These are phyloP conservation scores for Adineta ricciae DNA, from an alignment of 2,888 invertebrate genomes.

Conservation along the genomic window DNA sequence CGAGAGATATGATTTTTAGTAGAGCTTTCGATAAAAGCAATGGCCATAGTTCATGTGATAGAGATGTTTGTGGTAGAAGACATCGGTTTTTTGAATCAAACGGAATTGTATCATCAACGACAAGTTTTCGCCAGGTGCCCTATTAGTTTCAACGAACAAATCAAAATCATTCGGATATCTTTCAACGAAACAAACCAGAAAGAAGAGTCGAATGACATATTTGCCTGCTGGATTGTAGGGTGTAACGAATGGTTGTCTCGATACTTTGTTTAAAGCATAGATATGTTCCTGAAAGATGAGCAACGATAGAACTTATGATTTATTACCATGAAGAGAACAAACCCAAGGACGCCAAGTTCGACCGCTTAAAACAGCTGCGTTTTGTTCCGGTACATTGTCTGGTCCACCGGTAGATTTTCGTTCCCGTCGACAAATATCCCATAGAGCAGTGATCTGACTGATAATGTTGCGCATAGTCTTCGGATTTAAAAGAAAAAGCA, in stretches of 20 bases:
- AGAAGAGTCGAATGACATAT: conserved; percentile 49
- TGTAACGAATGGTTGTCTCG: conserved; percentile 45
- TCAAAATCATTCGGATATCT: not conserved
- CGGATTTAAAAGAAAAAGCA: not conserved
- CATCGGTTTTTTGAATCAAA: conserved; percentile 47
- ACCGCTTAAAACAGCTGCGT: conserved; percentile 26
- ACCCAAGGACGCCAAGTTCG: conserved; percentile 47
- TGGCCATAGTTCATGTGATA: conserved; percentile 50
- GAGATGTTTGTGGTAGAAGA: conserved; percentile 44
- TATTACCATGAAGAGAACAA: not conserved
- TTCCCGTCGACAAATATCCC: conserved; percentile 40
- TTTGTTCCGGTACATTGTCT: not conserved
- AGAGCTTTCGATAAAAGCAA: conserved; percentile 50
- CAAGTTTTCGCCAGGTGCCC: conserved; percentile 50
- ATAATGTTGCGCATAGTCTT: conserved; percentile 49
- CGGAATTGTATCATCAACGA: conserved; percentile 49
- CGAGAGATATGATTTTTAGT: conserved; percentile 47
- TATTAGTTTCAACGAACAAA: conserved; percentile 35
- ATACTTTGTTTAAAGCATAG: conserved; percentile 47
- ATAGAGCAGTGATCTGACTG: conserved; percentile 46
- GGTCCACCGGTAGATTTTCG: not conserved
- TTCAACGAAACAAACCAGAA: conserved; percentile 45
- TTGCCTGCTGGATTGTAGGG: conserved; percentile 49
- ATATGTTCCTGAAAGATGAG: conserved; percentile 43
- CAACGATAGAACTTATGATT: not conserved